These are phyloP conservation scores for Epinotia demarniana DNA, from an alignment of 2,888 invertebrate species.

Conservation along the genomic window DNA sequence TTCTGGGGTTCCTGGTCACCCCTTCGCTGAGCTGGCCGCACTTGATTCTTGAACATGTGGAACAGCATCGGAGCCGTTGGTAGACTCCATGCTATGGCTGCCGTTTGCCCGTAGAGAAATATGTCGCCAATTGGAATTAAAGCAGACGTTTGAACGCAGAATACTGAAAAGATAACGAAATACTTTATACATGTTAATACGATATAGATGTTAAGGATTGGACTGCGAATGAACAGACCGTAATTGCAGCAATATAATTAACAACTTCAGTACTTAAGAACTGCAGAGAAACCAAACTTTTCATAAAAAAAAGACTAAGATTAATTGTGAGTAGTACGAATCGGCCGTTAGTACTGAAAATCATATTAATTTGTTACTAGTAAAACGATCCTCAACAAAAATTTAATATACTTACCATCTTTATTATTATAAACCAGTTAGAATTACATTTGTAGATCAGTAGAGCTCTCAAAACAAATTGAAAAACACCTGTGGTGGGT, in stretches of 20 bases:
- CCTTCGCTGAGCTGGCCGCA: constrained; percentile 62
- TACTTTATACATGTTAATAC: not conserved
- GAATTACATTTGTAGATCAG: not conserved
- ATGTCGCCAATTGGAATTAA: constrained; percentile 83
- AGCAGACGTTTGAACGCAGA: constrained; percentile 86
- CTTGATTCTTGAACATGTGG: constrained; percentile 64
- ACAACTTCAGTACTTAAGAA: no score
- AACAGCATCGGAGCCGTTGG: constrained; percentile 84
- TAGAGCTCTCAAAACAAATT: not conserved
- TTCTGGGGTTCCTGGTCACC: constrained; percentile 57
- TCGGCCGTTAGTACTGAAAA: no score
- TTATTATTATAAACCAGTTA: not conserved
- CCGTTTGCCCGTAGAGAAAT: constrained; percentile 88
- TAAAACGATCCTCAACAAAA: no score
- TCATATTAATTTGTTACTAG: no score
- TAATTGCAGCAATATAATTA: no score
- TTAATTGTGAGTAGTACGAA: no score
- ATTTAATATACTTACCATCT: no score
- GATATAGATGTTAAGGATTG: not conserved
- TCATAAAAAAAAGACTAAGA: no score
- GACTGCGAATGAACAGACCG: no score
- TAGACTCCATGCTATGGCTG: constrained; percentile 90
- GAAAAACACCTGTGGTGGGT: not conserved
- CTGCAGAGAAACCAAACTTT: no score
- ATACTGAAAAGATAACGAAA: constrained; percentile 77